Evolutionary conservation across 2,797 vertebrate genomes (phyloP).

Genomic region (Otolemur crassicaudatus): DNA sequence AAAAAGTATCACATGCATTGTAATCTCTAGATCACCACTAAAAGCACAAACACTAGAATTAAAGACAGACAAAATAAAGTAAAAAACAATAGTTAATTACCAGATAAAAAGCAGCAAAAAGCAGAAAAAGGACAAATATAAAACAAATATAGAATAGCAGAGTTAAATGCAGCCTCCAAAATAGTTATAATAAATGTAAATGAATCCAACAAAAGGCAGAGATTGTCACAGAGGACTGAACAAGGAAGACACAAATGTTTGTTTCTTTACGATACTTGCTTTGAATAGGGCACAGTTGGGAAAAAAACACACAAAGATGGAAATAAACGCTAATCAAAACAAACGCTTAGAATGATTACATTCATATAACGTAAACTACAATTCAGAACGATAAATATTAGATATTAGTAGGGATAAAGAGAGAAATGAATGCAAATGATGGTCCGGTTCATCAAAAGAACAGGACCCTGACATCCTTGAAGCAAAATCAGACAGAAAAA

Average conservation of each 20-base stretch:
- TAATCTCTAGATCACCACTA: background rate
- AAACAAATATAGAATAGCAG: background rate
- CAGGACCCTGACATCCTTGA: background rate
- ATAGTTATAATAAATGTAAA: background rate
- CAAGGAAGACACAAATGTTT: background rate
- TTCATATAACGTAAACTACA: background rate
- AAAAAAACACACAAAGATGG: background rate
- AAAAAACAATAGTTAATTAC: background rate
- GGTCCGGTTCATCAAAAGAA: background rate
- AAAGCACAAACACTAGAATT: background rate
- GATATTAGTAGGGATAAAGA: background rate
- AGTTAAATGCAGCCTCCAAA: background rate
- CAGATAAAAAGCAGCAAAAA: background rate
- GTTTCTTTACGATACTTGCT: background rate
- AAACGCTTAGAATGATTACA: background rate
- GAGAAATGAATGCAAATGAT: background rate
- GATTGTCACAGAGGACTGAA: background rate
- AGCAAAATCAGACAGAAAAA: background rate
- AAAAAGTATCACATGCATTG: background rate
- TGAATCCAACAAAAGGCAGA: background rate
- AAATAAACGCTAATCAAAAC: background rate
- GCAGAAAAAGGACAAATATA: background rate
- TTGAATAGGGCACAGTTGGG: background rate
- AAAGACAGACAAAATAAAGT: background rate
- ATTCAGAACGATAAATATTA: background rate